A percentile compares a stretch with the other conserved stretches of the same genome.
Evolutionary conservation across 2,113 vertebrate species (phyloP).

Genomic region (Argyrosomus japonicus): DNA sequence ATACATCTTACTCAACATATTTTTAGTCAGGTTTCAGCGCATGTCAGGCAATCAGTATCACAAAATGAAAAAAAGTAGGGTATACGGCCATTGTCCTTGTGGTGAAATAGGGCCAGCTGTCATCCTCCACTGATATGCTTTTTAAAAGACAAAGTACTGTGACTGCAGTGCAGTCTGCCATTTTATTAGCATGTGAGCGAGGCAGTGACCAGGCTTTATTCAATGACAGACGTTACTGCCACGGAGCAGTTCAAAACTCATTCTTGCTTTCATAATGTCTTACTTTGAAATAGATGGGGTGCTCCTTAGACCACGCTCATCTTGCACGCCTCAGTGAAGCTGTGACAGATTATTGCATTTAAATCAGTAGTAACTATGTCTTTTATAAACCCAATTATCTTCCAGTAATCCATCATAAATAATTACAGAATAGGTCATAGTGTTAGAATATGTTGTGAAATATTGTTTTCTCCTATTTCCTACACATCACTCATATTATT

Average conservation of each 20-base stretch:
- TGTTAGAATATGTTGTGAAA: background rate
- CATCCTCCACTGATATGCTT: conserved; percentile 36
- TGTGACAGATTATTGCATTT: conserved; percentile 12
- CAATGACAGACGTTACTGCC: conserved; percentile 28
- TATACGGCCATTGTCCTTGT: conserved; percentile 38
- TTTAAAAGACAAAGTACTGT: conserved; percentile 47
- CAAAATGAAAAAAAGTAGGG: conserved; percentile 1
- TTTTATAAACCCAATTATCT: conserved; percentile 1
- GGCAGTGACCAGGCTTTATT: conserved; percentile 24
- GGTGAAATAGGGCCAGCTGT: conserved; percentile 52
- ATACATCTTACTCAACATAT: conserved; percentile 14
- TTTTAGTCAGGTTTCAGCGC: conserved; percentile 15
- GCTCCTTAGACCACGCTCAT: conserved; percentile 3
- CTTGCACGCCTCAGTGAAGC: background rate
- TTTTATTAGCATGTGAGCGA: conserved; percentile 53
- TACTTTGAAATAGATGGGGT: conserved; percentile 19
- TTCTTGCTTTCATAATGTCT: conserved; percentile 12
- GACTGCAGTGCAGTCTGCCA: conserved; percentile 34
- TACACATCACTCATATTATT: background rate
- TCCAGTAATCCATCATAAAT: background rate
- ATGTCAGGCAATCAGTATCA: conserved; percentile 2
- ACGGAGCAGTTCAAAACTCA: conserved; percentile 4
- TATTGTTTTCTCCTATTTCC: background rate
- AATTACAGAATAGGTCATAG: background rate
- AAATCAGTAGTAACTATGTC: background rate